Conservation (phyloP, 1,140 invertebrate species). For the Drosophila navojoa region DNA sequence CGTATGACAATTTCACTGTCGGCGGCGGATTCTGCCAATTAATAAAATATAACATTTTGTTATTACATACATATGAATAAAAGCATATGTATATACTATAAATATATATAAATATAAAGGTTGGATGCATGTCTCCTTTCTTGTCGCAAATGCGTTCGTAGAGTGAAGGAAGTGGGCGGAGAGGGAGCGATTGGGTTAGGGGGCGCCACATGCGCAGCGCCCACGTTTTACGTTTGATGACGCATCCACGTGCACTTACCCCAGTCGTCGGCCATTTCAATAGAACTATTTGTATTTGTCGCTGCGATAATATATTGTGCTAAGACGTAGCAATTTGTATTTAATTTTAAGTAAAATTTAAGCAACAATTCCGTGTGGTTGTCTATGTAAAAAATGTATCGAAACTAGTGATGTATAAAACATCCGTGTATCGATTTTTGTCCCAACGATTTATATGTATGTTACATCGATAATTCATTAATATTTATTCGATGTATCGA, state of each 20-base stretch:
- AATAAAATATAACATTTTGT: constrained; percentile 27
- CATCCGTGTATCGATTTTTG: constrained; percentile 15
- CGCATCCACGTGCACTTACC: constrained; percentile 74
- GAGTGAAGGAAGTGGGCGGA: not conserved
- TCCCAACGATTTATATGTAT: constrained; percentile 2
- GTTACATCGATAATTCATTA: constrained; percentile 8
- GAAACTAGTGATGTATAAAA: constrained; percentile 38
- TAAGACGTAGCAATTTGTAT: constrained; percentile 27
- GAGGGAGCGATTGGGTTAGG: not conserved
- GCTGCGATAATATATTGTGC: constrained; percentile 37
- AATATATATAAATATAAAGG: constrained; percentile 70
- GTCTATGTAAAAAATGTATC: constrained; percentile 45
- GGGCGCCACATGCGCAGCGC: constrained; percentile 55
- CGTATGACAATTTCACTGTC: constrained; percentile 73
- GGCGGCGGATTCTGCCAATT: constrained; percentile 68
- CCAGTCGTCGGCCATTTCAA: constrained; percentile 81
- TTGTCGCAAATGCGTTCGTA: constrained; percentile 2
- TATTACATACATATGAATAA: constrained; percentile 15
- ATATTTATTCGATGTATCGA: constrained; percentile 11
- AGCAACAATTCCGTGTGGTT: constrained; percentile 41
- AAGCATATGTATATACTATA: constrained; percentile 43
- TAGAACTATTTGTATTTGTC: constrained; percentile 18
- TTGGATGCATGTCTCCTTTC: constrained; percentile 50
- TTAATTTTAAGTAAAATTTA: constrained; percentile 35
- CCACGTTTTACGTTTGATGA: constrained; percentile 64